Base-by-base conservation (phyloP, 2,888 invertebrate species). In the Steinernema hermaphroditum region DNA sequence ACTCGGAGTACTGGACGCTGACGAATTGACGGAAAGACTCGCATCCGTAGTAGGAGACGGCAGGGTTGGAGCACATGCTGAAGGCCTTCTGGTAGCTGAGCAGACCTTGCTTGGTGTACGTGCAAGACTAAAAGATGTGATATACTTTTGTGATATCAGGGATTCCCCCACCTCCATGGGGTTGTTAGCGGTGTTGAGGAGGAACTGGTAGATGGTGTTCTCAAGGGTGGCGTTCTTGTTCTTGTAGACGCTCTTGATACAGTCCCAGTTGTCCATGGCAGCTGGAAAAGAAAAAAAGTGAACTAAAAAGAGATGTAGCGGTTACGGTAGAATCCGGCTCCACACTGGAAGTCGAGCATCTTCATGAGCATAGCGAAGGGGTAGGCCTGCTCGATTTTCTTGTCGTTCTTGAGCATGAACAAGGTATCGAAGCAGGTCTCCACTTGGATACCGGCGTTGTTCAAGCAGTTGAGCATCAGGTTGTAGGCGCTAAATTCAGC, bases 261-360 rank as follows among this genome's bases (percentile, higher is more conserved):
- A 79, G 19, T 43, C 14, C 79, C 79, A 79, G 70, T 78, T 78
- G 54, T 79, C 79, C 6, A 77, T 73, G 22, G 79, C 78, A 29
- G 77, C 79, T 79, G 73, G 68, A 79, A 69, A 22, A 34, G 12
- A 16, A 22, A 9, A 12, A 62, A 1, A 43, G n/a, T 37, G 6
- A 27, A 29, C 2, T 6, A 68, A 19, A 71, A 32, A n/a, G 9
- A 12, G 4, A 19, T 1, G 16, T 62, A 19, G 22, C 14, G 57
- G 72, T 72, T 62, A 79, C 79, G 62, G 54, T 78, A 79, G 72
- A 79, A 79, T 37, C 79, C 79, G 34, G 79, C 77, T 68, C 79
- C 79, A 70, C 79, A 79, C 50, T 79, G 79, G 71, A 76, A 79
- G 44, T 77, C 76, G 0, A 77, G 44, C 79, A 78, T 79, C 57